These are phyloP conservation scores for Ptychoptera contaminata DNA, from an alignment of 2,888 invertebrate genomes.

Conservation along the genomic window DNA sequence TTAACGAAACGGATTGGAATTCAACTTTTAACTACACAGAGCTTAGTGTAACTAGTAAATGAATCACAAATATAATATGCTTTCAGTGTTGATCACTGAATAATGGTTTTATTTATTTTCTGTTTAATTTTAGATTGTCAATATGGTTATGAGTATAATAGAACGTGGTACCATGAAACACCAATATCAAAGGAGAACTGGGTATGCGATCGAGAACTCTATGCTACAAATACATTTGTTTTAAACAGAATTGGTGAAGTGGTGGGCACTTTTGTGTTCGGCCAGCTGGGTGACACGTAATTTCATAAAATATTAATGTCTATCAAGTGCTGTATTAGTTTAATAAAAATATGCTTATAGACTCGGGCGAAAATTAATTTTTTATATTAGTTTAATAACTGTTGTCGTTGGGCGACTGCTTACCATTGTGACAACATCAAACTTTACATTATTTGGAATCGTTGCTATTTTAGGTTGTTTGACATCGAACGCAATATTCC, in stretches of 20 bases:
- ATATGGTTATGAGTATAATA: slow-evolving; percentile 39
- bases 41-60: not conserved
- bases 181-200: slow-evolving; percentile 36
- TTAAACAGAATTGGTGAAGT: slow-evolving; percentile 36
- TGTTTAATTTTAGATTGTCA: slow-evolving; percentile 27
- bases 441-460: slow-evolving; percentile 30
- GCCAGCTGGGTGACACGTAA: slow-evolving; percentile 41
- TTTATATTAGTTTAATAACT: slow-evolving; percentile 31
- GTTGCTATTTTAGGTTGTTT: slow-evolving; percentile 31
- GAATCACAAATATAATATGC: not conserved
- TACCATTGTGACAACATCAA: slow-evolving; percentile 27
- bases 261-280: slow-evolving; percentile 37
- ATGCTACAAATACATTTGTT: slow-evolving; percentile 37
- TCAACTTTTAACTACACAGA: too few relatives aligned
- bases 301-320: slow-evolving; percentile 10
- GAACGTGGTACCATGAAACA: slow-evolving; percentile 35
- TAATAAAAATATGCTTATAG: slow-evolving; percentile 23
- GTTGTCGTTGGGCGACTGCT: slow-evolving; percentile 30
- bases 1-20: not conserved
- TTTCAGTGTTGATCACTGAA: not conserved
- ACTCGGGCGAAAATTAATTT: slow-evolving; percentile 34
- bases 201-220: slow-evolving; percentile 38
- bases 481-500: slow-evolving; percentile 32
- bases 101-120: too few relatives aligned
- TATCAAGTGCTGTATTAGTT: slow-evolving; percentile 6